Conservation (phyloP, 1,140 invertebrate genomes). For the Cydia amplana region DNA sequence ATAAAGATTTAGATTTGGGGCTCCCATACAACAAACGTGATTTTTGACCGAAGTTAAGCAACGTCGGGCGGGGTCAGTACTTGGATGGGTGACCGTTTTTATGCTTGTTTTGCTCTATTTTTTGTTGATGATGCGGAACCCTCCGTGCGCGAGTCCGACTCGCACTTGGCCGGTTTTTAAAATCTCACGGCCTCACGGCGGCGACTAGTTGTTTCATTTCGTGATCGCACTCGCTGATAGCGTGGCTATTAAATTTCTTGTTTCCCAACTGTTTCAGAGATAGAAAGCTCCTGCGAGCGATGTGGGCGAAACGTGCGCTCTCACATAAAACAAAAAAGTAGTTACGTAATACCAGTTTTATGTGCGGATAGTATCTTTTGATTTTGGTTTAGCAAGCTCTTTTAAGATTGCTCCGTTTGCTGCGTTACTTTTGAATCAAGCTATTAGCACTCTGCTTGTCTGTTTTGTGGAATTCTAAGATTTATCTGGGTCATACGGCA, state of each 20-base stretch:
- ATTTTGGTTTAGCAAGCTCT: neutral
- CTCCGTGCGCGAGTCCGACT: no score
- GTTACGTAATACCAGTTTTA: neutral
- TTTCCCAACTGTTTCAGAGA: conserved; percentile 5
- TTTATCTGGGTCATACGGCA: neutral
- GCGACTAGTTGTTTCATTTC: neutral
- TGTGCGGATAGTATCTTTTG: neutral
- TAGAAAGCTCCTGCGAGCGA: neutral
- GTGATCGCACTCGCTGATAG: neutral
- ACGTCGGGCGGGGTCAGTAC: no score
- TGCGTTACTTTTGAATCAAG: neutral
- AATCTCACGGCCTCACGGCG: no score
- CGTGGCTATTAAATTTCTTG: conserved; percentile 14
- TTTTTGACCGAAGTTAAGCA: no score
- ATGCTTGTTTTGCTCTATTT: no score
- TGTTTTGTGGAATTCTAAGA: neutral
- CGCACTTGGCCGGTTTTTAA: no score
- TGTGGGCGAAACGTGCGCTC: neutral
- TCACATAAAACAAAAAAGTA: neutral
- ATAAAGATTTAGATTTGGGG: no score
- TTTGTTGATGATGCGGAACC: no score
- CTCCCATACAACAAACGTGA: no score
- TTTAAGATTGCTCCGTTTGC: neutral
- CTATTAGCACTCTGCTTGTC: neutral
- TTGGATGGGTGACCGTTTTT: no score